Percentiles rank a stretch among this genome's conserved stretches.
phyloP scores from a whole-genome alignment of 1,140 invertebrate genomes.

The Pseudomyrmex pallidus region DNA sequence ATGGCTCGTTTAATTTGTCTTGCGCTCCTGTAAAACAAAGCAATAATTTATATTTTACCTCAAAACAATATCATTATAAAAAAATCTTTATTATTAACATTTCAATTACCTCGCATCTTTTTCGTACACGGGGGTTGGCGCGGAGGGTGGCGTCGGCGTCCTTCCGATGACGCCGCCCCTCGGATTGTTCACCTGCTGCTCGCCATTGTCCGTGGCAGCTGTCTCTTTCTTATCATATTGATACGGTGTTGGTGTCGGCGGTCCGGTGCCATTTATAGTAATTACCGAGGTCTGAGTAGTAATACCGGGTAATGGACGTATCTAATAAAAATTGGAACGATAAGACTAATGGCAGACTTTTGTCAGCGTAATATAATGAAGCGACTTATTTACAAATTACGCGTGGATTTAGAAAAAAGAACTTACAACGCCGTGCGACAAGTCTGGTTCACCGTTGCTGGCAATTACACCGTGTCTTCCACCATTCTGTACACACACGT shows the following conservation, averaged over 20 bases:
- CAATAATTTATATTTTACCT: background rate
- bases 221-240: background rate
- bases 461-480: constrained; percentile 66
- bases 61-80: background rate
- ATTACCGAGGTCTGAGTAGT: background rate
- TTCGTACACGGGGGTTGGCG: constrained; percentile 72
- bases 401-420: background rate
- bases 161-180: constrained; percentile 80
- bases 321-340: constrained; percentile 44
- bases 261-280: constrained; percentile 61
- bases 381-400: constrained; percentile 13
- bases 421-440: constrained; percentile 74
- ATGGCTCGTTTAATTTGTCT: constrained; percentile 89
- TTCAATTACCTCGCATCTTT: constrained; percentile 64
- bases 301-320: constrained; percentile 60
- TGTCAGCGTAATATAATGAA: background rate
- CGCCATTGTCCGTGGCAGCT: background rate
- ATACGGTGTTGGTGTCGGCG: background rate
- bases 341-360: background rate
- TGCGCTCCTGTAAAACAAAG: constrained; percentile 64
- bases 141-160: constrained; percentile 76
- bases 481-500: constrained; percentile 66
- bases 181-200: constrained; percentile 71
- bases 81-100: background rate
- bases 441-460: constrained; percentile 75